A percentile compares a stretch with the other conserved stretches of the same genome.
phyloP scores from a whole-genome alignment of 1,140 invertebrate species.

The Drosophila nannoptera region DNA sequence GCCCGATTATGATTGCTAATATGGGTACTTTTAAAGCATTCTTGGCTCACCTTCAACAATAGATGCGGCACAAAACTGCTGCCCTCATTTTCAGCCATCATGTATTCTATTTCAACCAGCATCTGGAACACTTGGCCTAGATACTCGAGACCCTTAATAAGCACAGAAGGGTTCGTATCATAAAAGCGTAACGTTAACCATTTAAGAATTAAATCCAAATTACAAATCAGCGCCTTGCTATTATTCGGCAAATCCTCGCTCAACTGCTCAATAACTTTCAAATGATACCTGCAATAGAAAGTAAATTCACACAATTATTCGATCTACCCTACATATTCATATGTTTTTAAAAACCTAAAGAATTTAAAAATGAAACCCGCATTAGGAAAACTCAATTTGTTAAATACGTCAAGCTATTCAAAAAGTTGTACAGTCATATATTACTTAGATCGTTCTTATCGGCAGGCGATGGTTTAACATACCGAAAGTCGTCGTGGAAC shows the following conservation, averaged over 20 bases:
- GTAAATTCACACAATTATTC: no score
- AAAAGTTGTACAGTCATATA: background rate
- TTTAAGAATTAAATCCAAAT: constrained; percentile 96
- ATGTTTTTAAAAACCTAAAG: no score
- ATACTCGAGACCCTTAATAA: constrained; percentile 96
- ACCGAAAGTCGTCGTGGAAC: constrained; percentile 95
- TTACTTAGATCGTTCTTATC: background rate
- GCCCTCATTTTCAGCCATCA: constrained; percentile 93
- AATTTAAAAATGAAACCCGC: no score
- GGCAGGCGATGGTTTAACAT: constrained; percentile 7
- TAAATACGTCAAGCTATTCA: no score
- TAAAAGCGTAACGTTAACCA: constrained; percentile 98
- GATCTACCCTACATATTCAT: no score
- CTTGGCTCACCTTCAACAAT: constrained; percentile 87
- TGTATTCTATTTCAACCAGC: constrained; percentile 89
- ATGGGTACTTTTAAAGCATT: background rate
- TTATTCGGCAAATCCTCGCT: constrained; percentile 90
- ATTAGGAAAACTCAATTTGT: no score
- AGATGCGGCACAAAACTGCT: constrained; percentile 96
- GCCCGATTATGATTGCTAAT: constrained; percentile 15
- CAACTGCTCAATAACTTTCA: constrained; percentile 95
- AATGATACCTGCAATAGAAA: constrained; percentile 83
- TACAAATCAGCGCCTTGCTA: constrained; percentile 89
- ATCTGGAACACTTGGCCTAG: constrained; percentile 89
- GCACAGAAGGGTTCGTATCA: constrained; percentile 98